Evolutionary conservation across 2,888 invertebrate genomes (phyloP).

Genomic region (Amphipoea oculea): DNA sequence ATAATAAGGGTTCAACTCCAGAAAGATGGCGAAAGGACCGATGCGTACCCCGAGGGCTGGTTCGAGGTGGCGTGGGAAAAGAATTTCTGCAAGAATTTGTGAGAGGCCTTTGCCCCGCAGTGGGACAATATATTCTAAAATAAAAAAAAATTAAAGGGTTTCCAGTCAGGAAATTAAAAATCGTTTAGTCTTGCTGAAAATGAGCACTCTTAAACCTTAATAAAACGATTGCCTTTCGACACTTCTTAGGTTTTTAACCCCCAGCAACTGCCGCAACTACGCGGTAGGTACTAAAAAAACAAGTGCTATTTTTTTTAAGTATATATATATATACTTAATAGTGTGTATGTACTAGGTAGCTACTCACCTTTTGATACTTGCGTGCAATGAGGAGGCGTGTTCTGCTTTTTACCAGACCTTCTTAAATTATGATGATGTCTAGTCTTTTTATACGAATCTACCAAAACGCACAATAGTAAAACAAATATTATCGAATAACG

Average conservation of each 20-base stretch:
- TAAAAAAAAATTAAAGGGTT: background rate
- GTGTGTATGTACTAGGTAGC: background rate
- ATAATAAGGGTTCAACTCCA: too few relatives aligned
- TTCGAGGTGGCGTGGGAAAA: background rate
- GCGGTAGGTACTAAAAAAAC: too few relatives aligned
- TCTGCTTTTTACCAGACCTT: conserved; percentile 51
- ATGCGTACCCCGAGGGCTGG: background rate
- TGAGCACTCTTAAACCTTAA: background rate
- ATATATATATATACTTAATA: background rate
- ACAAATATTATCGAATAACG: conserved; percentile 39
- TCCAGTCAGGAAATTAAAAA: background rate
- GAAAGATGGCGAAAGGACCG: too few relatives aligned
- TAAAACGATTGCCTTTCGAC: background rate
- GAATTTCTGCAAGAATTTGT: background rate
- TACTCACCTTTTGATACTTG: conserved; percentile 79
- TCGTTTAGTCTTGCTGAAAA: background rate
- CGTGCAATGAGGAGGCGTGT: conserved; percentile 80
- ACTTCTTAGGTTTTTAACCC: background rate
- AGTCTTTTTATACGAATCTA: conserved; percentile 54
- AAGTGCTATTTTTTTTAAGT: background rate
- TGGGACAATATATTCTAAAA: too few relatives aligned
- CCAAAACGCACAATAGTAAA: conserved; percentile 52
- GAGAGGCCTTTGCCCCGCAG: background rate
- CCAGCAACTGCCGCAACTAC: background rate
- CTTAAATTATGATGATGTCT: conserved; percentile 23